Conservation (phyloP, 2,797 vertebrate genomes). For the Pitangus sulphuratus region DNA sequence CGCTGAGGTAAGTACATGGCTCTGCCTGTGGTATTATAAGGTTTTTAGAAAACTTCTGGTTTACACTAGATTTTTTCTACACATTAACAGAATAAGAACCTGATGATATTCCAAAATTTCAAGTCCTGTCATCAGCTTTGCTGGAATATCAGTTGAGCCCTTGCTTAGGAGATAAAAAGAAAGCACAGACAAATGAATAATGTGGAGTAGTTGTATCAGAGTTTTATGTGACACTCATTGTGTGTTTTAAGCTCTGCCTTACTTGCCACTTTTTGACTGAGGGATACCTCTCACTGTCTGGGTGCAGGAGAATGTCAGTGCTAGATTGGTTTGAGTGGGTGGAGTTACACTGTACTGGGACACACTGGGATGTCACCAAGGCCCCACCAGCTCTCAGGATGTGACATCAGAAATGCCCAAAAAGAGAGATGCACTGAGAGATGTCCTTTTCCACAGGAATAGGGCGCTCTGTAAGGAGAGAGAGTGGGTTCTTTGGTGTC, state of each 20-base stretch:
- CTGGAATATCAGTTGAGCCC: background rate
- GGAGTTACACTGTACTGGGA: background rate
- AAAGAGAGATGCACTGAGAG: background rate
- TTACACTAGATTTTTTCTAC: background rate
- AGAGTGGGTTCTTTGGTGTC: background rate
- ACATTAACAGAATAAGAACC: background rate
- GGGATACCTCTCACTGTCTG: background rate
- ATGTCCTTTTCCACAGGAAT: fast-evolving
- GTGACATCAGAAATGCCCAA: background rate
- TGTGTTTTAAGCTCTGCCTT: background rate
- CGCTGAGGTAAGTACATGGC: background rate
- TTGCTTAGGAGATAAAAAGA: background rate
- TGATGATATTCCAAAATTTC: background rate
- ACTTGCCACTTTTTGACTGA: background rate
- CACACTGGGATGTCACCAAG: background rate
- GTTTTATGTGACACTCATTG: background rate
- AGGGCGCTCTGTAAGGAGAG: background rate
- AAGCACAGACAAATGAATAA: background rate
- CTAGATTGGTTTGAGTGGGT: background rate
- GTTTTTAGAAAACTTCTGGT: background rate
- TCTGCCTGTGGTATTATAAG: background rate
- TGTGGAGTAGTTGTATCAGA: background rate
- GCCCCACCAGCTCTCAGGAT: fast-evolving
- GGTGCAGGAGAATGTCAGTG: background rate
- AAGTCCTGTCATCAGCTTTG: background rate